phyloP scores from a whole-genome alignment of 2,113 vertebrate genomes.

The Lagopus muta region DNA sequence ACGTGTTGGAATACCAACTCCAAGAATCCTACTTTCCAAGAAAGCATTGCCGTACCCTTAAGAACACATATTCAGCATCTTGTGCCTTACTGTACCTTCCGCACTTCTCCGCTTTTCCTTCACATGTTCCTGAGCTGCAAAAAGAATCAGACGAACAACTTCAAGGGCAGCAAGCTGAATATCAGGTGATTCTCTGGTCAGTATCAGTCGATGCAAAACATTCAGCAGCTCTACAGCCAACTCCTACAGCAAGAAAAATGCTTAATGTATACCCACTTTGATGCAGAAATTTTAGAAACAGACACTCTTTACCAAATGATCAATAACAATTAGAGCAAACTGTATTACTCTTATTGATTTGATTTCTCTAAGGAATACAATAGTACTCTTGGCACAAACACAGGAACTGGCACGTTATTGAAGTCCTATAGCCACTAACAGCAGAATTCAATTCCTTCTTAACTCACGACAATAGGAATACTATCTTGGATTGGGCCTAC shows the following conservation, averaged over 20 bases:
- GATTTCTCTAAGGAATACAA: background rate
- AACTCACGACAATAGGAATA: background rate
- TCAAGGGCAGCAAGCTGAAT: slow-evolving; percentile 89
- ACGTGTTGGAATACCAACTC: background rate
- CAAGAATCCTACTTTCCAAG: background rate
- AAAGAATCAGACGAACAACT: slow-evolving; percentile 86
- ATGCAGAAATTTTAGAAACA: background rate
- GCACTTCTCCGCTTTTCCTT: slow-evolving; percentile 92
- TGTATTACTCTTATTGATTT: background rate
- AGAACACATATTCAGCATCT: background rate
- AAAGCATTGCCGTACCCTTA: background rate
- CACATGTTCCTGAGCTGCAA: slow-evolving; percentile 90
- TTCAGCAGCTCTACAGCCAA: slow-evolving; percentile 90
- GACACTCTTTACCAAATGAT: background rate
- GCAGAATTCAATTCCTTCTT: background rate
- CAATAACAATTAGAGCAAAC: background rate
- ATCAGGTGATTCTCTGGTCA: slow-evolving; percentile 87
- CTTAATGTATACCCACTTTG: background rate
- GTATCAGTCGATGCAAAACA: slow-evolving; percentile 90
- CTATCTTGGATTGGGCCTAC: background rate
- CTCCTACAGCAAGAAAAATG: slow-evolving; percentile 76
- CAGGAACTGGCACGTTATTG: background rate
- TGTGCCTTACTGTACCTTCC: slow-evolving; percentile 79
- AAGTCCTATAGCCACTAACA: background rate
- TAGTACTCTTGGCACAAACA: background rate